Evolutionary conservation across 1,140 invertebrate species (phyloP).

Genomic region (Brevipalpus yothersi): DNA sequence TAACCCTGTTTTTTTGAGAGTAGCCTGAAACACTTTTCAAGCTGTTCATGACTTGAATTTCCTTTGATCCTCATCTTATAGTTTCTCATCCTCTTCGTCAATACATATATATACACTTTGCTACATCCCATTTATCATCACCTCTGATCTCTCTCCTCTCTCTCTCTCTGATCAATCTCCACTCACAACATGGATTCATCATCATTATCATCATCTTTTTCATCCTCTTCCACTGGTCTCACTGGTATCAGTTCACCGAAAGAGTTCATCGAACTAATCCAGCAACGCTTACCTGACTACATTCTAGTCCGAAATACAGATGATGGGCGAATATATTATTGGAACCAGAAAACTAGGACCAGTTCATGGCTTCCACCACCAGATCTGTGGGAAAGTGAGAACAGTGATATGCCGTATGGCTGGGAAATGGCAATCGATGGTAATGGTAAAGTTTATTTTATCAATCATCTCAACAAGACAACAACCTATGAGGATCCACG

Average conservation of each 20-base stretch:
- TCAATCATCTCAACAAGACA: conserved; percentile 30
- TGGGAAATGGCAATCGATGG: conserved; percentile 64
- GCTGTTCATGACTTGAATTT: too few relatives aligned
- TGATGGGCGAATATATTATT: not conserved
- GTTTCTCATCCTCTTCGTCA: too few relatives aligned
- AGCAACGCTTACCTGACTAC: not conserved
- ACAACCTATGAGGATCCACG: conserved; percentile 30
- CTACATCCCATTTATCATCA: too few relatives aligned
- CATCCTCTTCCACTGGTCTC: not conserved
- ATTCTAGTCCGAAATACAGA: not conserved
- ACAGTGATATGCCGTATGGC: conserved; percentile 36
- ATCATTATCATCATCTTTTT: not conserved
- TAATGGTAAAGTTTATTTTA: conserved; percentile 48
- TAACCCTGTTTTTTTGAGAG: too few relatives aligned
- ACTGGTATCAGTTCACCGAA: not conserved
- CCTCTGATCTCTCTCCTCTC: too few relatives aligned
- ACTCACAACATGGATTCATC: not conserved
- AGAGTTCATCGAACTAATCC: not conserved
- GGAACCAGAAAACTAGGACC: conserved; percentile 31
- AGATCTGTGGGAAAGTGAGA: conserved; percentile 36
- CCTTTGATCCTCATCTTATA: too few relatives aligned
- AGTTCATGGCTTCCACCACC: conserved; percentile 58
- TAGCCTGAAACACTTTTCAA: too few relatives aligned
- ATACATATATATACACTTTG: too few relatives aligned
- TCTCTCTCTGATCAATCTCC: not conserved